Evolutionary conservation across 2,797 vertebrate genomes (phyloP), one percentile per base, ranked within the genome.

Genomic region (Australoheros facetus): DNA sequence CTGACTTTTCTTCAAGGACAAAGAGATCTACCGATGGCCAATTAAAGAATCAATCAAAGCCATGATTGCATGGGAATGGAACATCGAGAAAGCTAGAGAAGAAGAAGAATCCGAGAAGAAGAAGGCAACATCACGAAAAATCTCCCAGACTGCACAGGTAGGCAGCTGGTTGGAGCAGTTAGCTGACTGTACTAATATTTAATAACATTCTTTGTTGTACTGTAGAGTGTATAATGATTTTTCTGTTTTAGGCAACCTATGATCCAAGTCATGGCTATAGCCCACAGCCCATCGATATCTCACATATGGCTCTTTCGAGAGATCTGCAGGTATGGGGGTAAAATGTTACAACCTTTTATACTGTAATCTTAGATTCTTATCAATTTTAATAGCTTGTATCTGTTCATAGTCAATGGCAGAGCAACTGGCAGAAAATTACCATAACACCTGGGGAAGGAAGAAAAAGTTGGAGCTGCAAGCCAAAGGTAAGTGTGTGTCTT

Each of bases 11-110:
- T 48, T 73, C n/a, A 80, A 98, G 98, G 98, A 99, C 94, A 98
- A 98, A 91, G 98, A 99, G 91, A 99, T 98, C 76, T 99, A 99
- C 89, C 96, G 98, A 2, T 99, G 98, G 97, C 98, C 98, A 21
- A 98, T 99, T 88, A 99, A 99, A 91, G 98, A 99, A 89, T 99
- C 98, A 0, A 71, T 99, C 34, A 99, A 99, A 91, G 97, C 98
- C 81, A 99, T 98, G 98, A 87, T 97, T n/a, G 97, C 97, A 7
- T 99, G 98, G 98, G 98, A 98, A 89, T 99, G 98, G 98, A 97
- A 94, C 1, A 59, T 99, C 2, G 98, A 99, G 78, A 98, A 98
- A 92, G 96, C 98, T 0, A 95, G 97, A 19, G 98, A 99, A 19
- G 97, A 98, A 12, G 98, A 98, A 28, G 96, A 95, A 85, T 88